phyloP scores from a whole-genome alignment of 2,113 vertebrate species.

The Pteruthius melanotis region DNA sequence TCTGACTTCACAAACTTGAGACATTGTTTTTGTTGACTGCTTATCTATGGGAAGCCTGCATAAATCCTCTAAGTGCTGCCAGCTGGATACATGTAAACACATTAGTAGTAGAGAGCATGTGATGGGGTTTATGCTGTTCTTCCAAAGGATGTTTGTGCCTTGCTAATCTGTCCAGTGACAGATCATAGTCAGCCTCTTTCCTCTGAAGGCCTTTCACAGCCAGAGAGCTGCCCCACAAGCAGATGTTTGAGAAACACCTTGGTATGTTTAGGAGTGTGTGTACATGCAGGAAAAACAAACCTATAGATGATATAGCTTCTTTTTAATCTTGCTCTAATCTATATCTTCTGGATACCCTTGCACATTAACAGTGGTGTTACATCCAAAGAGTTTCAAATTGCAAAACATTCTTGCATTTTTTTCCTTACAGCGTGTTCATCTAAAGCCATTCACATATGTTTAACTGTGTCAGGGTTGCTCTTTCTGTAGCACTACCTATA shows the following conservation, averaged over 20 bases:
- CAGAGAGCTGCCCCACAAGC: neutral
- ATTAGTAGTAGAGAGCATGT: neutral
- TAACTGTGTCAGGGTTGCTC: neutral
- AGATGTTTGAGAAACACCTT: neutral
- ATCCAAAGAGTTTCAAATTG: neutral
- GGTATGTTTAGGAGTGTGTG: neutral
- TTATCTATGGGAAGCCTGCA: neutral
- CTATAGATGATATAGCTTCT: neutral
- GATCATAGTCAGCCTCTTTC: neutral
- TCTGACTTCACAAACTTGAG: neutral
- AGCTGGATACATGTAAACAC: neutral
- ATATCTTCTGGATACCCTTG: neutral
- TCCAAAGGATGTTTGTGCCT: neutral
- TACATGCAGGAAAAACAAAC: fast-evolving
- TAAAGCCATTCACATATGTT: neutral
- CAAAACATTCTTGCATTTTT: neutral
- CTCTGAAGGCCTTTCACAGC: neutral
- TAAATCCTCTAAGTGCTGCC: neutral
- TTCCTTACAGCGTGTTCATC: neutral
- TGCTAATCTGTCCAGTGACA: neutral
- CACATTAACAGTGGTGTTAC: neutral
- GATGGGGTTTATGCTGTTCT: neutral
- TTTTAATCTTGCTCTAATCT: neutral
- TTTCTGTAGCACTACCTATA: neutral
- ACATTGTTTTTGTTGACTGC: neutral